Conservation (phyloP, 1,140 invertebrate species). For the Latrodectus geometricus region DNA sequence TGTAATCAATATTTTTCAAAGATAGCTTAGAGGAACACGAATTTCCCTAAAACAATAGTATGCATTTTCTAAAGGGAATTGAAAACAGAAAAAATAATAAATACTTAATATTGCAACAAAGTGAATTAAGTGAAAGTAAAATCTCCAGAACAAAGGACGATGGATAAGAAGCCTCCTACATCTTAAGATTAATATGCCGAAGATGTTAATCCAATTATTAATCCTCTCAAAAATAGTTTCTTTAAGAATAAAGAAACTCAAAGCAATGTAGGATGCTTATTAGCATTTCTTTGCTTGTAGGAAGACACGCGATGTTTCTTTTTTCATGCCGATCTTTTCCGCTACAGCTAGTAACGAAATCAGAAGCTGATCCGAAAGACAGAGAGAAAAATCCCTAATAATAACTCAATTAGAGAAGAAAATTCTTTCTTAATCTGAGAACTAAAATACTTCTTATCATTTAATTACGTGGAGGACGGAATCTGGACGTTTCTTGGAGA, state of each 20-base stretch:
- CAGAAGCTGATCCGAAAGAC: neutral
- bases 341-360: neutral
- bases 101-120: too few species aligned
- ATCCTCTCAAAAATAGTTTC: neutral
- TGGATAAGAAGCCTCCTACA: neutral
- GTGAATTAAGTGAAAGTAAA: too few species aligned
- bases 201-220: conserved; percentile 2
- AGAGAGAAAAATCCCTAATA: conserved; percentile 18
- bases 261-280: neutral
- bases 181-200: neutral
- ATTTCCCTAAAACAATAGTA: too few species aligned
- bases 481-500: conserved; percentile 7
- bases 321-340: neutral
- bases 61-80: too few species aligned
- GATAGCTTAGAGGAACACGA: too few species aligned
- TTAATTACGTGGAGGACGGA: conserved; percentile 29
- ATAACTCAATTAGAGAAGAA: conserved; percentile 49
- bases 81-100: too few species aligned
- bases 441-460: conserved; percentile 30
- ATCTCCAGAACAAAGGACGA: too few species aligned
- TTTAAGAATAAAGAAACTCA: neutral
- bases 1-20: too few species aligned
- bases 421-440: conserved; percentile 14
- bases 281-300: neutral
- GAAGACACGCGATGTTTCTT: neutral